These are phyloP conservation scores for Parazoanthus darwini DNA, from an alignment of 92 coral and sea anemone species.

Conservation along the genomic window DNA sequence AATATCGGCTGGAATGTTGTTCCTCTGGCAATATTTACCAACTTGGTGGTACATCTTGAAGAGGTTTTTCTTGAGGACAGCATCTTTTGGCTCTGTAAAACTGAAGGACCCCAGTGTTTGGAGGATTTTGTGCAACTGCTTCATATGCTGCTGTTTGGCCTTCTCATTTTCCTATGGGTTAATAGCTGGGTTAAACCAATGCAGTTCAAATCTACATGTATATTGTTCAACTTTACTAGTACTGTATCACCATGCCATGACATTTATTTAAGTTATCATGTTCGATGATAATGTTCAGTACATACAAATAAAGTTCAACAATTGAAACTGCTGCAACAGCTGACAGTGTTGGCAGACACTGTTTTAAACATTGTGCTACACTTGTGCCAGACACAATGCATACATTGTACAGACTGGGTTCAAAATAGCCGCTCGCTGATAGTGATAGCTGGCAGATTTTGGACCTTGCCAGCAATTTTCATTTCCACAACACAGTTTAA, in stretches of 20 bases:
- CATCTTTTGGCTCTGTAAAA: conserved; percentile 49
- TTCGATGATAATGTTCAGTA: too few species aligned
- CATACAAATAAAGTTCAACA: too few species aligned
- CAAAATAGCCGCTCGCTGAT: too few species aligned
- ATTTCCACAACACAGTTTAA: too few species aligned
- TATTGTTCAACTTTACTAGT: background rate
- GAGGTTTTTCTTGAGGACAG: conserved; percentile 64
- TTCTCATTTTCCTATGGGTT: conserved; percentile 68
- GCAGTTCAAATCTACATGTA: background rate
- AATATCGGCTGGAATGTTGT: conserved; percentile 48
- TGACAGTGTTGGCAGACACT: too few species aligned
- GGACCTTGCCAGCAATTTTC: too few species aligned
- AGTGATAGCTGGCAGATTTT: too few species aligned
- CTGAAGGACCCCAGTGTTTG: conserved; percentile 61
- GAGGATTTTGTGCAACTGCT: conserved; percentile 56
- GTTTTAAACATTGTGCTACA: too few species aligned
- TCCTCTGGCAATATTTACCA: conserved; percentile 71
- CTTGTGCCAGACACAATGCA: too few species aligned
- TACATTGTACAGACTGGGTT: too few species aligned
- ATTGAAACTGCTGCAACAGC: too few species aligned
- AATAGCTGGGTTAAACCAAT: background rate
- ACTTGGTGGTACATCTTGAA: conserved; percentile 80
- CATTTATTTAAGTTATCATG: too few species aligned
- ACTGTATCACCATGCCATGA: background rate
- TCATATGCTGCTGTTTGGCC: conserved; percentile 60